phyloP scores from a whole-genome alignment of 2,113 vertebrate species.

The Murina feae region DNA sequence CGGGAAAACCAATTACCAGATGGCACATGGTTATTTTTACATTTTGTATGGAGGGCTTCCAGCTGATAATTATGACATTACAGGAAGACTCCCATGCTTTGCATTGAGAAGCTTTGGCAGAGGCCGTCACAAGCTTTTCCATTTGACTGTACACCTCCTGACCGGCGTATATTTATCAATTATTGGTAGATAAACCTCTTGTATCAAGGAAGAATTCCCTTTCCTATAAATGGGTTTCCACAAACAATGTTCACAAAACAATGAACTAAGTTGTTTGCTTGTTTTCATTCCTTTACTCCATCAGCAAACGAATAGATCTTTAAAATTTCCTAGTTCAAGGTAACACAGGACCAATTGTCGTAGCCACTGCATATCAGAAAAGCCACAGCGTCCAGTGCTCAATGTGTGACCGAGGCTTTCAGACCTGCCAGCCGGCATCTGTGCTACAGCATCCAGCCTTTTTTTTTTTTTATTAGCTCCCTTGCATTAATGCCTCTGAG shows the following conservation, averaged over 20 bases:
- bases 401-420: slow-evolving; percentile 66
- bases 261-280: background rate
- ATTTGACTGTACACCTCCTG: slow-evolving; percentile 61
- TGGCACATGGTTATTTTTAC: slow-evolving; percentile 81
- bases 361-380: slow-evolving; percentile 36
- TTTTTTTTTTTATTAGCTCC: slow-evolving; percentile 72
- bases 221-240: slow-evolving; percentile 17
- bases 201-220: slow-evolving; percentile 13
- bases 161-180: slow-evolving; percentile 60
- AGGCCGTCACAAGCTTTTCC: slow-evolving; percentile 32
- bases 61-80: slow-evolving; percentile 82
- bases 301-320: slow-evolving; percentile 9
- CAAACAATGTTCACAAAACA: slow-evolving; percentile 54
- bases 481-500: slow-evolving; percentile 74
- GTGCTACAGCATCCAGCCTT: slow-evolving; percentile 63
- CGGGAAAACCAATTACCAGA: slow-evolving; percentile 78
- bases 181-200: slow-evolving; percentile 46
- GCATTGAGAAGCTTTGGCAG: slow-evolving; percentile 73
- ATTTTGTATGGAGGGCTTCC: slow-evolving; percentile 77
- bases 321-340: slow-evolving; percentile 53
- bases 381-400: background rate
- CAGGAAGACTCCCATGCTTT: slow-evolving; percentile 72
- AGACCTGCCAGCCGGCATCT: slow-evolving; percentile 67
- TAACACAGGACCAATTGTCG: slow-evolving; percentile 66
- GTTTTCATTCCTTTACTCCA: background rate